Conservation (phyloP, 2,888 invertebrate species). For the Helleia helle region DNA sequence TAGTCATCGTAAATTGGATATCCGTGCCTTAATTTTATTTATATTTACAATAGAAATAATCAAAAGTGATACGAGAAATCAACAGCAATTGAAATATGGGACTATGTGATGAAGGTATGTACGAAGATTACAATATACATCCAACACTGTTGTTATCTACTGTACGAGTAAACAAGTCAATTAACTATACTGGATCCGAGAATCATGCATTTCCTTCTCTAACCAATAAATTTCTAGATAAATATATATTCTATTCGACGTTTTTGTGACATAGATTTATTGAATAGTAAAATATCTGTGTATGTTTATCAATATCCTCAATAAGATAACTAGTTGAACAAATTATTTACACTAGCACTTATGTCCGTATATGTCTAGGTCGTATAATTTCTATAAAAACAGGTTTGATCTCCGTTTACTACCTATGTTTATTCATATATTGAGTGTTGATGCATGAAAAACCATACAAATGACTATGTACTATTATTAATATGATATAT, state of each 20-base stretch:
- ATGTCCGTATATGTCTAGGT: conserved; percentile 19
- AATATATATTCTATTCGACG: neutral
- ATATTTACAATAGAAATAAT: neutral
- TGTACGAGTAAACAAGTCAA: conserved; percentile 51
- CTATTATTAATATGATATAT: neutral
- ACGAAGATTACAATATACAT: conserved; percentile 11
- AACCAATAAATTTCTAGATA: neutral
- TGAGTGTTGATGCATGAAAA: neutral
- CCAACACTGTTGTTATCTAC: conserved; percentile 11
- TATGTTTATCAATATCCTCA: conserved; percentile 2
- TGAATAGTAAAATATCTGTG: no score
- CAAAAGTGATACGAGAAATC: conserved; percentile 8
- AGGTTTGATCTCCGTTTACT: conserved; percentile 52
- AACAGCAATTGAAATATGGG: conserved; percentile 36
- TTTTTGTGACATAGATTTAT: neutral
- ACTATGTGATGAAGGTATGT: conserved; percentile 62
- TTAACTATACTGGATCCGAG: conserved; percentile 31
- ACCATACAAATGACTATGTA: no score
- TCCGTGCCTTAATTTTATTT: neutral
- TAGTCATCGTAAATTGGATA: neutral
- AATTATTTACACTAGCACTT: conserved; percentile 2
- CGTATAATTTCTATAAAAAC: conserved; percentile 44
- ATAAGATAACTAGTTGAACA: neutral
- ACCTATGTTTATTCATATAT: conserved; percentile 28
- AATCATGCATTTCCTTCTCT: conserved; percentile 17